Base-by-base conservation (phyloP, 1,140 invertebrate genomes). In the Megathymus violae region DNA sequence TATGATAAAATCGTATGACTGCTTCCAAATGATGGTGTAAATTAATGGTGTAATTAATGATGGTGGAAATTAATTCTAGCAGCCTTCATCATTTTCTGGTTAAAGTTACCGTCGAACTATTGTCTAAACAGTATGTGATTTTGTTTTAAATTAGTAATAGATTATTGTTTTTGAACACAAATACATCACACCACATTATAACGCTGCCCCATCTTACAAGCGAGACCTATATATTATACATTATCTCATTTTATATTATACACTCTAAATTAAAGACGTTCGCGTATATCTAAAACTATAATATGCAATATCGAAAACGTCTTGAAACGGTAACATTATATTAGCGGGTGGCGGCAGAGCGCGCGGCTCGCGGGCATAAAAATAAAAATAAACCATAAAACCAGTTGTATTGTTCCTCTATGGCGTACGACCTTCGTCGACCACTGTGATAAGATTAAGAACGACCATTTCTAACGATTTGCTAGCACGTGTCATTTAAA, bases 331-430 rank as follows among this genome's bases (percentile, higher is more conserved):
- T 2, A 60, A 34, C 31, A 60, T 60, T 38, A 47, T 59, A 59
- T 59, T 25, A 58, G 17, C 50, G 52, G 19, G 4, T 6, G 25
- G 64, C 46, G 41, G 62, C 67, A n/a, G n/a, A n/a, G 51, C 50
- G 60, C 59, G 46, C 54, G 38, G 48, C 54, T 48, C 31, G 61
- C 68, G 64, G 19, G 25, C 47, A 68, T 73, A 85, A 82, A 85
- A 80, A 67, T 67, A 80, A 85, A 86, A 88, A 80, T 71, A 84
- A 86, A 79, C 64, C 68, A 79, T 80, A 81, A 80, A 86, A 86
- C 78, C 76, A 67, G 82, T 82, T 85, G 81, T 83, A 89, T 89
- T 89, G 86, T 89, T 89, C 86, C 79, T 54, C 17, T 36, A 59
- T 27, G 16, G 44, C 43, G 56, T 75, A 76, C 74, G 76, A 84